phyloP scores from a whole-genome alignment of 2,113 vertebrate species.

The Xenopus borealis region DNA sequence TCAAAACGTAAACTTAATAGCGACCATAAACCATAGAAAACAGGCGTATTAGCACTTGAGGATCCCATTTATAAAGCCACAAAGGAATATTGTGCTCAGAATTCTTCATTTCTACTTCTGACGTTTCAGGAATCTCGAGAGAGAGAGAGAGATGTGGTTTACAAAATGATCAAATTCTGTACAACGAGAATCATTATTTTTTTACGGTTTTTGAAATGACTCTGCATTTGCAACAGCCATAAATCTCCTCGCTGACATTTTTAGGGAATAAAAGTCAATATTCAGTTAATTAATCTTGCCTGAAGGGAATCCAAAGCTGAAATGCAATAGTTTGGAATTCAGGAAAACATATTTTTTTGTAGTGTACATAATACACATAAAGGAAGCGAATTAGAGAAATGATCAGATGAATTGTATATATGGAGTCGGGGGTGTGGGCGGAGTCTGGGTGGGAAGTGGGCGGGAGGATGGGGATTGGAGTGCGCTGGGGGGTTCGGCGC shows the following conservation, averaged over 20 bases:
- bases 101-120: constrained; percentile 5
- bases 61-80: constrained; percentile 8
- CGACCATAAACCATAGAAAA: constrained; percentile 15
- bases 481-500: too few species aligned
- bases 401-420: too few species aligned
- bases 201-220: constrained; percentile 19
- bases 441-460: too few species aligned
- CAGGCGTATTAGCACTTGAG: not conserved
- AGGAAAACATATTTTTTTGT: too few species aligned
- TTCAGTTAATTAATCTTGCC: constrained; percentile 6
- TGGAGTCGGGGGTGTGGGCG: too few species aligned
- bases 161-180: constrained; percentile 27
- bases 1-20: not conserved
- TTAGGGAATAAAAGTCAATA: constrained; percentile 9
- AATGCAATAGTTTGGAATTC: too few species aligned
- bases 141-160: constrained; percentile 28
- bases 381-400: too few species aligned
- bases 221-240: not conserved
- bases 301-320: too few species aligned
- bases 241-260: constrained; percentile 2
- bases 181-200: constrained; percentile 31
- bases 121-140: not conserved
- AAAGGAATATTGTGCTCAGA: constrained; percentile 6
- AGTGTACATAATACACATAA: too few species aligned
- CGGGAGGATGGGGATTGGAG: too few species aligned